Base-by-base conservation (phyloP, 2,888 invertebrate genomes). In the Pollenia angustigena region DNA sequence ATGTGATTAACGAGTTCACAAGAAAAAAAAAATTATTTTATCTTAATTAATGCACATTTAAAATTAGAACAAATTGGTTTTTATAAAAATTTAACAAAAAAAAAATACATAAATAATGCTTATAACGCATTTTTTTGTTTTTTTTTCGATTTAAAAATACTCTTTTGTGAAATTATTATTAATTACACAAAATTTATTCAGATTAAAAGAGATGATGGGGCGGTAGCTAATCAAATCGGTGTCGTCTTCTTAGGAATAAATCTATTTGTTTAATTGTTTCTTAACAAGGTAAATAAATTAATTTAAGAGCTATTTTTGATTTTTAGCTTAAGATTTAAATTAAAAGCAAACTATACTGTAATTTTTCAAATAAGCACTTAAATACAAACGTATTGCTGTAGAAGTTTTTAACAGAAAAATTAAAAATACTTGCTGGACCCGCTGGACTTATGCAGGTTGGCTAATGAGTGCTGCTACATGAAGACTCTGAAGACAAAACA, bases 41-140 rank as follows among this genome's bases (percentile, higher is more conserved):
- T 80, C 80, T 75, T 80, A 86, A 87, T 83, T 84, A 81, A 84
- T 87, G 76, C 76, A 81, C 72, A 81, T 84, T 83, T 87, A 14
- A 83, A 79, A 74, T 83, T 76, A 81, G 62, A 79, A 82, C 68
- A 85, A 82, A 79, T 44, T 69, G 56, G 1, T 62, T 81, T 48
- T 82, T 69, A 56, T 56, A 56, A 69, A 64, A 56, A 8, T 23
- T 8, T 23, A 44, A 16, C 32, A 62, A 16, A 52, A 68, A 48
- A 46, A n/a, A 40, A 16, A 46, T 32, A 10, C 14, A 50, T 62
- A 42, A 44, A 32, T 64, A 11, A 52, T n/a, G 11, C 14, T 32
- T 32, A 32, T 48, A 68, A 32, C 48, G 52, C 52, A 52, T 9
- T 16, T 16, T 52, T 4, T 1, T n/a, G n/a, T 32, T 9, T 8